These are phyloP conservation scores for Hydra vulgaris DNA, from an alignment of 30 jellyfish, hydroid and myxozoan genomes.

Conservation along the genomic window DNA sequence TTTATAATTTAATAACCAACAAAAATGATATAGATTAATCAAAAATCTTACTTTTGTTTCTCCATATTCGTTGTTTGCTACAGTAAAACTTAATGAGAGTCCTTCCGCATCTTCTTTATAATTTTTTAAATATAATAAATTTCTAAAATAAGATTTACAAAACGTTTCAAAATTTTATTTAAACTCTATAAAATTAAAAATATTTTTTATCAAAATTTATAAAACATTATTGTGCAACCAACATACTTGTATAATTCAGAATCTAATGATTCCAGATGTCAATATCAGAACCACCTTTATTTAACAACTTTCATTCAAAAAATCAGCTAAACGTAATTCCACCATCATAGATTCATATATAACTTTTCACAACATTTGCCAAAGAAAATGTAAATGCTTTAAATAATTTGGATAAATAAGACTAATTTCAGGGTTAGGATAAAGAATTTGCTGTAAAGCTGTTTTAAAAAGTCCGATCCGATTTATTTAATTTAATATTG, in stretches of 20 bases:
- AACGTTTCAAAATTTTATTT: no score
- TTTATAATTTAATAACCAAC: no score
- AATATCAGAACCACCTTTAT: constrained; percentile 75
- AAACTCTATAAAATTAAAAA: neutral
- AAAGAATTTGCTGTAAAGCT: constrained; percentile 67
- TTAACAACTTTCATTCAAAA: constrained; percentile 73
- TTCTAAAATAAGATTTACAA: constrained; percentile 24
- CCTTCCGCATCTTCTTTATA: constrained; percentile 88
- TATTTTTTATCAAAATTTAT: no score
- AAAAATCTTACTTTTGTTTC: constrained; percentile 55
- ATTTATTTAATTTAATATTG: no score
- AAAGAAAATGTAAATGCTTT: constrained; percentile 91
- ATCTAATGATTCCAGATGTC: constrained; percentile 84
- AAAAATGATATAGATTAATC: no score
- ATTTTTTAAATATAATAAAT: constrained; percentile 56
- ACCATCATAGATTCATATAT: constrained; percentile 96
- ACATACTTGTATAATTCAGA: constrained; percentile 91
- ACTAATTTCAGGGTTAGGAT: constrained; percentile 76
- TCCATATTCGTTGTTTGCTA: constrained; percentile 63
- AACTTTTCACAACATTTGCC: constrained; percentile 92
- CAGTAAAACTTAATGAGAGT: constrained; percentile 75
- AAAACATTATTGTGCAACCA: neutral
- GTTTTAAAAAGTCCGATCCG: constrained; percentile 81
- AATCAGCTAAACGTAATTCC: constrained; percentile 93
- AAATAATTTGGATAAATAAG: constrained; percentile 56